phyloP scores from a whole-genome alignment of 2,113 vertebrate species.

The Beaufortia kweichowensis region DNA sequence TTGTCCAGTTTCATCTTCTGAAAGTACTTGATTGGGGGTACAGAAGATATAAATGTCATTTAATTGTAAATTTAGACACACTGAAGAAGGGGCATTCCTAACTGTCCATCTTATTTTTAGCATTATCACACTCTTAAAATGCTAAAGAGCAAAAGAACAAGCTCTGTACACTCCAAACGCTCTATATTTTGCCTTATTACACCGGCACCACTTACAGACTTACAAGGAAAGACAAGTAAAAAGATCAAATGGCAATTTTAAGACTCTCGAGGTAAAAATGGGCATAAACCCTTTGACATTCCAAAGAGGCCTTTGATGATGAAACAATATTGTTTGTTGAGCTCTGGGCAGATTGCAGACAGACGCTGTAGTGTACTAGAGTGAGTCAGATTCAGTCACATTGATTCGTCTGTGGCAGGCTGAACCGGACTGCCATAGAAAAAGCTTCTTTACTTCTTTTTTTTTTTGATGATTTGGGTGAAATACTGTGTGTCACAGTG shows the following conservation, averaged over 20 bases:
- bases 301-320: slow-evolving; percentile 21
- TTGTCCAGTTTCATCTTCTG: no score
- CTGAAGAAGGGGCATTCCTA: not conserved
- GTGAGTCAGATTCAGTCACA: slow-evolving; percentile 33
- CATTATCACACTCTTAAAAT: not conserved
- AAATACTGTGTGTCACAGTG: not conserved
- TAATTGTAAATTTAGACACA: not conserved
- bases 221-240: not conserved
- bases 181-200: not conserved
- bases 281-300: slow-evolving; percentile 32
- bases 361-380: slow-evolving; percentile 28
- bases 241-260: slow-evolving; percentile 50
- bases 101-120: no score
- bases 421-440: no score
- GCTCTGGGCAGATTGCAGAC: slow-evolving; percentile 40
- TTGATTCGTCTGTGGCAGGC: slow-evolving; percentile 27
- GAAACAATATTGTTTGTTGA: slow-evolving; percentile 46
- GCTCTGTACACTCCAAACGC: not conserved
- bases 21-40: no score
- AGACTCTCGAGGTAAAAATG: slow-evolving; percentile 34
- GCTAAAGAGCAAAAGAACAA: not conserved
- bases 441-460: not conserved
- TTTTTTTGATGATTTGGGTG: not conserved
- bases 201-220: not conserved
- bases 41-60: not conserved